Conservation (phyloP, 2,888 invertebrate species). For the Latrodectus elegans region DNA sequence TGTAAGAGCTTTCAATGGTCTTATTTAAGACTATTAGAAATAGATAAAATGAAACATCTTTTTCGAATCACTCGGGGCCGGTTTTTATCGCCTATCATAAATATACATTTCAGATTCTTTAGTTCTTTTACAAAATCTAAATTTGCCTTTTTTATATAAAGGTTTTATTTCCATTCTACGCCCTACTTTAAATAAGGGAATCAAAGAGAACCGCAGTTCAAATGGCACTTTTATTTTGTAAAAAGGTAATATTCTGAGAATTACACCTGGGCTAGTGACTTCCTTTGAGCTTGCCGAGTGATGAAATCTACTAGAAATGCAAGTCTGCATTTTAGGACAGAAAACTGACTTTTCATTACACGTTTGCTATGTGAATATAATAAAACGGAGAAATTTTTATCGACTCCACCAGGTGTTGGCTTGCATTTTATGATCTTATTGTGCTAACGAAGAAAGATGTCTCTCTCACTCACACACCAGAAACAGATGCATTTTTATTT, state of each 20-base stretch:
- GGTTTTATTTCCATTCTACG: neutral
- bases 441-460: too few relatives aligned
- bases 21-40: neutral
- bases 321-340: too few relatives aligned
- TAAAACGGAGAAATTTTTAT: too few relatives aligned
- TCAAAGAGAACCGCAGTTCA: slow-evolving; percentile 11
- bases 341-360: too few relatives aligned
- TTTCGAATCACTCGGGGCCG: slow-evolving; percentile 18
- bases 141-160: neutral
- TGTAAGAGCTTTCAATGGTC: slow-evolving; percentile 3
- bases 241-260: neutral
- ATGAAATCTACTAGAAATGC: too few relatives aligned
- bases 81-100: slow-evolving; percentile 56
- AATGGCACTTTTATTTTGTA: neutral
- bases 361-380: too few relatives aligned
- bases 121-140: slow-evolving; percentile 29
- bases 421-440: too few relatives aligned
- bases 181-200: slow-evolving; percentile 23
- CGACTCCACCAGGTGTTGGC: too few relatives aligned
- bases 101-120: slow-evolving; percentile 34
- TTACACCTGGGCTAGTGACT: neutral
- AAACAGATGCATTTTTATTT: too few relatives aligned
- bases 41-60: slow-evolving; percentile 9
- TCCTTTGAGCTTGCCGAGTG: too few relatives aligned
- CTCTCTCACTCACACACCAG: too few relatives aligned